Percentiles rank a stretch among this genome's conserved stretches.
These are phyloP conservation scores for Dermolepida albohirtum DNA, from an alignment of 2,888 invertebrate genomes.

Conservation along the genomic window DNA sequence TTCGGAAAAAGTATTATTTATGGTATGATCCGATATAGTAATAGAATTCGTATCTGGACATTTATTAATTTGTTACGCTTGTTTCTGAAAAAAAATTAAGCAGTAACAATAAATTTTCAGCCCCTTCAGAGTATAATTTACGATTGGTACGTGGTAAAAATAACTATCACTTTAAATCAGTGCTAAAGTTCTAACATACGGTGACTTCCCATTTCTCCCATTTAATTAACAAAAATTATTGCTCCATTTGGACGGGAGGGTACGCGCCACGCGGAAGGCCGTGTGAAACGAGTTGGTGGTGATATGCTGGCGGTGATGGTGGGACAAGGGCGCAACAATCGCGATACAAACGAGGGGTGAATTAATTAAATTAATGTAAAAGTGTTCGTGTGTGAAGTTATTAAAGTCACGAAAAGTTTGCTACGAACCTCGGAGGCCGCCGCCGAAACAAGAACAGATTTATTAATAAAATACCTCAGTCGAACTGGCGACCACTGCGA, in stretches of 20 bases:
- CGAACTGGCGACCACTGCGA: neutral
- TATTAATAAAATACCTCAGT: conserved; percentile 32
- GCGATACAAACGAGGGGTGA: conserved; percentile 28
- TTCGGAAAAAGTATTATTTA: too few relatives aligned
- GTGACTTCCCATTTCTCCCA: conserved; percentile 10
- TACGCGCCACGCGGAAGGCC: neutral
- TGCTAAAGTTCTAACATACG: conserved; percentile 27
- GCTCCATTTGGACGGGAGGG: neutral
- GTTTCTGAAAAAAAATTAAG: conserved; percentile 2
- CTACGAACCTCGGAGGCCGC: neutral
- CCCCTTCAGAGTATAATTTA: neutral
- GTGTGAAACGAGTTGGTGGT: neutral
- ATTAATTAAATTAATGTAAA: conserved; percentile 36
- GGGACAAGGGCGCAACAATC: neutral
- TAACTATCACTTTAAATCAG: conserved; percentile 9
- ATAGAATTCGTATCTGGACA: neutral
- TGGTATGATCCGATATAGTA: too few relatives aligned
- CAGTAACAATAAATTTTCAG: neutral
- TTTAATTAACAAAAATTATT: conserved; percentile 36
- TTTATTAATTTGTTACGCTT: conserved; percentile 1
- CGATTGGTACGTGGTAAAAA: neutral
- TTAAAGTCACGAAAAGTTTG: conserved; percentile 30
- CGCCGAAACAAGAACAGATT: conserved; percentile 23
- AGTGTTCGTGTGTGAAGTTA: conserved; percentile 38
- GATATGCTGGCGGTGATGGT: neutral